A percentile compares a stretch with the other conserved stretches of the same genome.
These are phyloP conservation scores for Cremastobaeus sp. DNA, from an alignment of 2,888 invertebrate species.

Conservation along the genomic window DNA sequence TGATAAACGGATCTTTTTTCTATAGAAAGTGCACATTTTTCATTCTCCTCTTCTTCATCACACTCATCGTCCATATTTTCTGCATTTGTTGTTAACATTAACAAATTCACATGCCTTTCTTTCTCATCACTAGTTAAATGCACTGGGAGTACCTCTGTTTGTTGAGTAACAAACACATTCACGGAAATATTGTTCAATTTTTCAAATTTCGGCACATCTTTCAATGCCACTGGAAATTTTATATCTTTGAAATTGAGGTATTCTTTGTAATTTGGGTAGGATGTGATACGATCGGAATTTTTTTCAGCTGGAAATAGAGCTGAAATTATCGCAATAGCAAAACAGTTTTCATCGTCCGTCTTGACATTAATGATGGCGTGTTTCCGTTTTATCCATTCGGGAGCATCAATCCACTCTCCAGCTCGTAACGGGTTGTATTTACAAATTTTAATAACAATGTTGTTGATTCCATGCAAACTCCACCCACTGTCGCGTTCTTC, in stretches of 20 bases:
- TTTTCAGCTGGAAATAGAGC: neutral
- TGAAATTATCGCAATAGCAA: constrained; percentile 14
- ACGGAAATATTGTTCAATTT: constrained; percentile 6
- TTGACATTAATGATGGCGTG: neutral
- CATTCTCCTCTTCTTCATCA: neutral
- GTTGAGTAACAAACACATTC: neutral
- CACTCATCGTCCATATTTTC: neutral
- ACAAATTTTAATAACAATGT: neutral
- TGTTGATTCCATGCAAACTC: neutral
- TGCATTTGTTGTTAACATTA: neutral
- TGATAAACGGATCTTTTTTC: neutral
- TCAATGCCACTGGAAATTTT: neutral
- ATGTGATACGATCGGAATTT: neutral
- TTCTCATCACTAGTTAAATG: constrained; percentile 7
- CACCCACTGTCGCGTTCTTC: neutral
- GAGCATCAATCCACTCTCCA: constrained; percentile 1
- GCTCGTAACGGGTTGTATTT: neutral
- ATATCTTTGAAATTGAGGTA: constrained; percentile 3
- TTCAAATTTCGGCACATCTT: constrained; percentile 17
- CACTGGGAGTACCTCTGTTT: neutral
- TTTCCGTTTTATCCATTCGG: constrained; percentile 8
- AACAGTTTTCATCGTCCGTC: neutral
- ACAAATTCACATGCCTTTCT: constrained; percentile 2
- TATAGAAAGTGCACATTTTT: too few relatives aligned
- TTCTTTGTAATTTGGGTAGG: neutral